Evolutionary conservation across 2,888 invertebrate species (phyloP), one percentile per base, ranked within the genome.

Genomic region (Coleophora flavipennella): DNA sequence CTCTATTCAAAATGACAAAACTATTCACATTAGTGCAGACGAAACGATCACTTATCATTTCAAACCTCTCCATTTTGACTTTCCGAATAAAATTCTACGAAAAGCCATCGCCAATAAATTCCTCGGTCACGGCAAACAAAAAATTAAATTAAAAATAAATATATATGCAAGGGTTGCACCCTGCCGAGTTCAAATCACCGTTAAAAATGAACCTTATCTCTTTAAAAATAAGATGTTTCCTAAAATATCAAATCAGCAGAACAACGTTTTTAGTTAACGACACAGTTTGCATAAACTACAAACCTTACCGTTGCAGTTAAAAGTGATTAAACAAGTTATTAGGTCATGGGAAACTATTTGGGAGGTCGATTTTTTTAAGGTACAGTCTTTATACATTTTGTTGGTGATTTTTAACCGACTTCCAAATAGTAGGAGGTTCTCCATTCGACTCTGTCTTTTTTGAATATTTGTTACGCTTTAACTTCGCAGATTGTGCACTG

Each of bases 221-320:
- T 20, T 4, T 20, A 20, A 4, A 20, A 20, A 4, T 20, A 20
- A 4, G 20, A 6, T 6, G 6, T 20, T 20, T 20, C 20, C 20
- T 6, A 20, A 20, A 20, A 20, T 20, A 20, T 20, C 20, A 20
- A 4, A 20, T 20, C 20, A 4, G 3, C 3, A 20, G 6, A 20
- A 20, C 20, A 20, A 20, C 20, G 20, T 3, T 20, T 20, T 20
- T 3, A 20, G 3, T 45, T 45, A 50, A 50, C 45, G 36, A 46
- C 41, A 43, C 57, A 50, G 59, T 67, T 74, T 73, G 76, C 74
- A 75, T 76, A 74, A 65, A 73, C 67, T 60, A 55, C 47, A 47
- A 20, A 4, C 3, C 20, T 4, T 20, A n/a, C 20, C 6, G 6
- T 20, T 20, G 20, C 20, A 20, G 20, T 20, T 20, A 20, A n/a